phyloP scores from a whole-genome alignment of 2,888 invertebrate genomes.

The Ypsolopha sequella region DNA sequence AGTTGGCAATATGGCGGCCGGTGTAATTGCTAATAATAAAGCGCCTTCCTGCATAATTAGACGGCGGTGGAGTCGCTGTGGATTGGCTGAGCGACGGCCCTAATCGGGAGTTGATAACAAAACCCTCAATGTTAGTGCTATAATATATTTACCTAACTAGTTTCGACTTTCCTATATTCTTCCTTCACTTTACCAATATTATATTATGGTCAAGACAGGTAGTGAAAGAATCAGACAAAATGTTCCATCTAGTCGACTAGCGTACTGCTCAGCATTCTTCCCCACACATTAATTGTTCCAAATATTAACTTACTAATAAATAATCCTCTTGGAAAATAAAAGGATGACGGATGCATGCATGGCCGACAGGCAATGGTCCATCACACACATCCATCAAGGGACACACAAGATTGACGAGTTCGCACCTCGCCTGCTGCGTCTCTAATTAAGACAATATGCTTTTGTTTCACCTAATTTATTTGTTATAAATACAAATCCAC shows the following conservation, averaged over 20 bases:
- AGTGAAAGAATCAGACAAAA: too few species aligned
- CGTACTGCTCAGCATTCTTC: too few species aligned
- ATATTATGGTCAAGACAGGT: too few species aligned
- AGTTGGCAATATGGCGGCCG: slow-evolving; percentile 64
- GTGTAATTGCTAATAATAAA: slow-evolving; percentile 70
- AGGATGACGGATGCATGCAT: slow-evolving; percentile 39
- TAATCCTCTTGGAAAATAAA: neutral
- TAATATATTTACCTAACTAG: too few species aligned
- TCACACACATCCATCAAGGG: slow-evolving; percentile 43
- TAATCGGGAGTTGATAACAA: slow-evolving; percentile 11
- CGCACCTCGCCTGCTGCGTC: slow-evolving; percentile 58
- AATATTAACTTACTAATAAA: too few species aligned
- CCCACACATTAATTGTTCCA: too few species aligned
- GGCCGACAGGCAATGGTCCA: slow-evolving; percentile 41
- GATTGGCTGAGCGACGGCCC: slow-evolving; percentile 56
- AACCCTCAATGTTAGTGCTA: neutral
- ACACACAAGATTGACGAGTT: slow-evolving; percentile 64
- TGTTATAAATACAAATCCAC: too few species aligned
- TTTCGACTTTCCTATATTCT: too few species aligned
- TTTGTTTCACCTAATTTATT: slow-evolving; percentile 2
- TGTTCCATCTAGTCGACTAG: too few species aligned
- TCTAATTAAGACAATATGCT: slow-evolving; percentile 67
- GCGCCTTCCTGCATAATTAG: slow-evolving; percentile 68
- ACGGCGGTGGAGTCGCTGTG: slow-evolving; percentile 33
- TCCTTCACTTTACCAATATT: too few species aligned